Percentiles rank a stretch among this genome's conserved stretches.
These are phyloP conservation scores for Drosophila neotestacea DNA, from an alignment of 2,888 invertebrate species.

Conservation along the genomic window DNA sequence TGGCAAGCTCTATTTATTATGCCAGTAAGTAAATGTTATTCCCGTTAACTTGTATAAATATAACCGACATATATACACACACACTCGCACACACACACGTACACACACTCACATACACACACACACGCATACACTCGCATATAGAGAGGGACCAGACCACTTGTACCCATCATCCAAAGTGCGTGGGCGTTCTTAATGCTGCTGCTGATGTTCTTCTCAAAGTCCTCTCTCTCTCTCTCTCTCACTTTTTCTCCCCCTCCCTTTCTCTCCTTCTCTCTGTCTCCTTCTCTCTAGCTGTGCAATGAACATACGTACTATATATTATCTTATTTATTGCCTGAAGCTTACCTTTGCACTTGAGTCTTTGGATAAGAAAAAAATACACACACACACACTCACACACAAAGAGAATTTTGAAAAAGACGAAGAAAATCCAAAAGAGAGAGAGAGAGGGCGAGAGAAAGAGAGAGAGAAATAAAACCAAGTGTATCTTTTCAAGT, in stretches of 20 bases:
- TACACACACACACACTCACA: not conserved
- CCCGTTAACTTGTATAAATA: constrained; percentile 75
- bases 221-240: not conserved
- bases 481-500: constrained; percentile 28
- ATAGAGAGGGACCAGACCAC: constrained; percentile 13
- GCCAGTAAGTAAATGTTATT: constrained; percentile 78
- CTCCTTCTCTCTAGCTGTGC: constrained; percentile 3
- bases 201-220: constrained; percentile 24
- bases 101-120: constrained; percentile 11
- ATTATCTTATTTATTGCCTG: constrained; percentile 54
- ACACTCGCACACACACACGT: constrained; percentile 12
- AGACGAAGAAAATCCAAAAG: not conserved
- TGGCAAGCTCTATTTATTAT: constrained; percentile 71
- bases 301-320: constrained; percentile 23
- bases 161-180: constrained; percentile 39
- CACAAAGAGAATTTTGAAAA: not conserved
- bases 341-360: constrained; percentile 55
- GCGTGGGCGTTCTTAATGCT: constrained; percentile 40
- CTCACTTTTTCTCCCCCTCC: not conserved
- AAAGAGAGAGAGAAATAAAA: not conserved
- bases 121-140: constrained; percentile 3
- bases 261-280: constrained; percentile 1
- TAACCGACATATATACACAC: constrained; percentile 21
- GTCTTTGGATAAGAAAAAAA: constrained; percentile 17
- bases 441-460: not conserved